Evolutionary conservation across 2,888 invertebrate genomes (phyloP).

Genomic region (Tortrix viridana): DNA sequence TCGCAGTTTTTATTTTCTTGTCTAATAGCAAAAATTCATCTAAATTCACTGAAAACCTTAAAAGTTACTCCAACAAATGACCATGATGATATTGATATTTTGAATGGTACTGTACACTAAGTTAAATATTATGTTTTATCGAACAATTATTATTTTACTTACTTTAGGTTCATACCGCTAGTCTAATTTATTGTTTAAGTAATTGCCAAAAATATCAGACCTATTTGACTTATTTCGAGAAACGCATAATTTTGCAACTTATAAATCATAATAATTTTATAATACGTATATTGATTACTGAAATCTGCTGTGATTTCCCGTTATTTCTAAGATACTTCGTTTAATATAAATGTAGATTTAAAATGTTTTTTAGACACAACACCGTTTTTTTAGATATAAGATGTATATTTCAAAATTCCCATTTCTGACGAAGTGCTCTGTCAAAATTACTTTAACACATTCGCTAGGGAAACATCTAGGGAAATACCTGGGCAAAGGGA

Average conservation of each 20-base stretch:
- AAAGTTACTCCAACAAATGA: too few species aligned
- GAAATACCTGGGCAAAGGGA: too few species aligned
- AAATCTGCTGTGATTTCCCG: conserved; percentile 76
- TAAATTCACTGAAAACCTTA: too few species aligned
- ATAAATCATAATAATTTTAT: conserved; percentile 39
- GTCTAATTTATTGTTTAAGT: conserved; percentile 50
- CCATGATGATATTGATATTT: not conserved
- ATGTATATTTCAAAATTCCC: not conserved
- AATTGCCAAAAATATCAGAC: conserved; percentile 38
- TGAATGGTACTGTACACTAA: conserved; percentile 13
- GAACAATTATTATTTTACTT: conserved; percentile 61
- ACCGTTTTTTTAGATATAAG: conserved; percentile 10
- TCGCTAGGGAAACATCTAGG: too few species aligned
- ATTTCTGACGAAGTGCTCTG: not conserved
- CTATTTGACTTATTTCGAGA: conserved; percentile 32
- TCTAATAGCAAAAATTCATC: too few species aligned
- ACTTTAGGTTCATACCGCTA: conserved; percentile 56
- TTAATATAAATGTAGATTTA: conserved; percentile 41
- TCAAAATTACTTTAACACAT: not conserved
- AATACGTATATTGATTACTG: conserved; percentile 44
- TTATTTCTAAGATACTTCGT: conserved; percentile 48
- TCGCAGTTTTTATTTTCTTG: too few species aligned
- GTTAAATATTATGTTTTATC: conserved; percentile 37
- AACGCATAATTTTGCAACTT: conserved; percentile 49
- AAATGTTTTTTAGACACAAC: conserved; percentile 34